Percentiles rank a stretch among this genome's conserved stretches.
These are phyloP conservation scores for Drosophila birchii DNA, from an alignment of 2,888 invertebrate species.

Conservation along the genomic window DNA sequence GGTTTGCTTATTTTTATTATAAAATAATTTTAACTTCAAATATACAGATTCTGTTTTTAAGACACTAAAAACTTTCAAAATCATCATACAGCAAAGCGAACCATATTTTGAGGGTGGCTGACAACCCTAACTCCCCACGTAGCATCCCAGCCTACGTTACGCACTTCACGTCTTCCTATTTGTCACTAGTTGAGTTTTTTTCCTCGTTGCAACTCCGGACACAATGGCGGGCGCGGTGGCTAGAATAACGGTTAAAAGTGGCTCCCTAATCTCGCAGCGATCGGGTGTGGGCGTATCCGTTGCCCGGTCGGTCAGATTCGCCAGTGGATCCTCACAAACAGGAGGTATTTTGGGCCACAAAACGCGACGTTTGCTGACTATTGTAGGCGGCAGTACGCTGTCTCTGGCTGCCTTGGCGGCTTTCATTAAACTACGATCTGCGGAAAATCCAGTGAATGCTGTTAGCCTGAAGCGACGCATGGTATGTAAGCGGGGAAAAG, in stretches of 20 bases:
- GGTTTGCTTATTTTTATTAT: not conserved
- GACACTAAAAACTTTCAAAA: too few relatives aligned
- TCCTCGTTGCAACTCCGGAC: slow-evolving; percentile 24
- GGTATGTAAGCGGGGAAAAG: slow-evolving; percentile 46
- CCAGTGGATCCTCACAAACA: slow-evolving; percentile 15
- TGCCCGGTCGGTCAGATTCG: slow-evolving; percentile 30
- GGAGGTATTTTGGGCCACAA: slow-evolving; percentile 31
- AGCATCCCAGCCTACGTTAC: slow-evolving; percentile 37
- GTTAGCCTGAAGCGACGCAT: slow-evolving; percentile 59
- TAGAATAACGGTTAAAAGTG: slow-evolving; percentile 55
- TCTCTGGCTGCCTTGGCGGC: slow-evolving; percentile 60
- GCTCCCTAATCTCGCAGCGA: slow-evolving; percentile 48
- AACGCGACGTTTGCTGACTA: slow-evolving; percentile 36
- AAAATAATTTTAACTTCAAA: not conserved
- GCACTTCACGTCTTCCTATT: slow-evolving; percentile 62
- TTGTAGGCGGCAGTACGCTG: slow-evolving; percentile 57
- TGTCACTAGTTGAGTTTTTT: slow-evolving; percentile 59
- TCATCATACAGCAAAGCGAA: not conserved
- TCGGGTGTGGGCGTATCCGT: slow-evolving; percentile 28
- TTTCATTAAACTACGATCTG: slow-evolving; percentile 56
- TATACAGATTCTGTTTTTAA: not conserved
- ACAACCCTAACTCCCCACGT: slow-evolving; percentile 52
- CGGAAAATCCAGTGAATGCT: slow-evolving; percentile 57
- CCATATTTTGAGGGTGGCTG: not conserved
- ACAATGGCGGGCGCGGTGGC: slow-evolving; percentile 62